Conservation (phyloP, 2,113 vertebrate genomes). For the Trochalopteron elliotii region DNA sequence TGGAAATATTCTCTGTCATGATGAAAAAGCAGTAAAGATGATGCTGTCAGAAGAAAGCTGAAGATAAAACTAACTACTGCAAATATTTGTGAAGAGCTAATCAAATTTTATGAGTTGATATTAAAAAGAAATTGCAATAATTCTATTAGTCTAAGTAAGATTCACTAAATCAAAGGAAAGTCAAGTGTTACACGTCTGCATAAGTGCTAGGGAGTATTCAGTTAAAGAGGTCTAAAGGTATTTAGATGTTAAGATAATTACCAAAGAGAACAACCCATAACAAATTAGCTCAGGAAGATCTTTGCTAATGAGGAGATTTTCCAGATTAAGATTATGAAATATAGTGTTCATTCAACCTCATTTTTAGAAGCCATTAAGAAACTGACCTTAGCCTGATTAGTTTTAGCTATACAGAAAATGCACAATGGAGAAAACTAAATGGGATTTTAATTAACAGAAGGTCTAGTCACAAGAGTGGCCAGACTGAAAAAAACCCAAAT, state of each 20-base stretch:
- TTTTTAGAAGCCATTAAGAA: not conserved
- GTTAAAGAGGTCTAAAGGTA: not conserved
- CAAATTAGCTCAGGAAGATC: not conserved
- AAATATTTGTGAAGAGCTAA: not conserved
- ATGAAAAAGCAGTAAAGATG: not conserved
- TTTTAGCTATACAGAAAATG: not conserved
- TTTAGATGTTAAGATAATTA: not conserved
- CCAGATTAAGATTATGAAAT: not conserved
- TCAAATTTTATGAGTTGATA: not conserved
- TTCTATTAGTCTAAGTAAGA: not conserved
- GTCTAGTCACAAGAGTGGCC: not conserved
- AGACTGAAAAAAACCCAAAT: not conserved
- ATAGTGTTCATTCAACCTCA: not conserved
- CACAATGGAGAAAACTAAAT: not conserved
- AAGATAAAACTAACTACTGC: not conserved
- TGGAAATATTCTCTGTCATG: not conserved
- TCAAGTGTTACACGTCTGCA: not conserved
- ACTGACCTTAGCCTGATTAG: not conserved
- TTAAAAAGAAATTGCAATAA: not conserved
- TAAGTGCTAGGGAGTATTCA: not conserved
- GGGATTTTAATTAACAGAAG: conserved; percentile 13
- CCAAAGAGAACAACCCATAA: not conserved
- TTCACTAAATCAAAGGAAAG: not conserved
- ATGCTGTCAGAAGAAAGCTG: not conserved
- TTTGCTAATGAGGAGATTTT: not conserved